A percentile compares a stretch with the other conserved stretches of the same genome.
Evolutionary conservation across 35 echinoderm and acorn worm species (phyloP).

Genomic region (Eucidaris tribuloides): DNA sequence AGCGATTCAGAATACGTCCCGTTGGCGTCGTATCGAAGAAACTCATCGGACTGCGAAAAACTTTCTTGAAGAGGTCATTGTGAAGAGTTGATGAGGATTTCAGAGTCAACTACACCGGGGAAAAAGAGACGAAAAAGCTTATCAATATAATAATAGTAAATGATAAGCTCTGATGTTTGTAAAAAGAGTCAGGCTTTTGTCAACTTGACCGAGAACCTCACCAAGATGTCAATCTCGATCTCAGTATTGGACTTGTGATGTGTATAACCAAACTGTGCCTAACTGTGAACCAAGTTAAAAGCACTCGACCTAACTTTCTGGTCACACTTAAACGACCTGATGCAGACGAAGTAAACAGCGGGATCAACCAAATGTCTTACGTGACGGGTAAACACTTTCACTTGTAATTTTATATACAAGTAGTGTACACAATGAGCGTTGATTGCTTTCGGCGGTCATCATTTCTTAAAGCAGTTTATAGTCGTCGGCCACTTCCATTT

Average conservation of each 20-base stretch:
- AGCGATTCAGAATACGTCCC: constrained; percentile 79
- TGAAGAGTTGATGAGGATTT: constrained; percentile 76
- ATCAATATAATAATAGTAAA: too few species aligned
- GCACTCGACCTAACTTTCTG: not conserved
- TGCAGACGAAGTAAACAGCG: too few species aligned
- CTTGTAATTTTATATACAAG: too few species aligned
- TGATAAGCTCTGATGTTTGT: too few species aligned
- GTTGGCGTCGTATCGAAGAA: constrained; percentile 96
- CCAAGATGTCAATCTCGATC: not conserved
- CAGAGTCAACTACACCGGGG: constrained; percentile 46
- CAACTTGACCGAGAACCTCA: too few species aligned
- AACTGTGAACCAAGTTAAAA: not conserved
- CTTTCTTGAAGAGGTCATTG: constrained; percentile 58
- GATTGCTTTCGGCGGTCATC: too few species aligned
- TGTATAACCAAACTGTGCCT: not conserved
- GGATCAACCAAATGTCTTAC: too few species aligned
- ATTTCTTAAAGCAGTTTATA: too few species aligned
- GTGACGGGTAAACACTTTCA: too few species aligned
- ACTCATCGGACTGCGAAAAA: constrained; percentile 86
- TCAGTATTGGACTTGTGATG: not conserved
- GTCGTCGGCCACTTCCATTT: not conserved
- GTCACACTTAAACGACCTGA: not conserved
- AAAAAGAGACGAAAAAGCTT: not conserved
- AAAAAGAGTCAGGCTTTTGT: too few species aligned
- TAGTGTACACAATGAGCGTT: too few species aligned